Evolutionary conservation across 2,888 invertebrate genomes (phyloP).

Genomic region (Caenorhabditis angaria): DNA sequence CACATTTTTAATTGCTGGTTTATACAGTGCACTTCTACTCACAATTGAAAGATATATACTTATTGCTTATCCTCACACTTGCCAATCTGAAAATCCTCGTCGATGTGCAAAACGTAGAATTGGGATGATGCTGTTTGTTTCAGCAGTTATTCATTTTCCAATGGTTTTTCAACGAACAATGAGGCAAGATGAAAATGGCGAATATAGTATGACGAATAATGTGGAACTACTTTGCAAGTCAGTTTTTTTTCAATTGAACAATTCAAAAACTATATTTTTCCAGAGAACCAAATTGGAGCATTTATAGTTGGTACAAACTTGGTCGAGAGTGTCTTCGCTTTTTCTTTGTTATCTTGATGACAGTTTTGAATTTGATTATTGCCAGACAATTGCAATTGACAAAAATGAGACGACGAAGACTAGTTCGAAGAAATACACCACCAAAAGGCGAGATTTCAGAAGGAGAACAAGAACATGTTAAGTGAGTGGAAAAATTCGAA

Average conservation of each 20-base stretch:
- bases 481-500: neutral
- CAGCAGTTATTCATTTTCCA: conserved; percentile 66
- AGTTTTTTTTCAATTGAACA: conserved; percentile 7
- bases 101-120: conserved; percentile 57
- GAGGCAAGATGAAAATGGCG: conserved; percentile 32
- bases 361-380: conserved; percentile 64
- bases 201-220: conserved; percentile 59
- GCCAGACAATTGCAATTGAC: conserved; percentile 62
- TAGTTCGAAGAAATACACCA: conserved; percentile 41
- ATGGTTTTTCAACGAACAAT: conserved; percentile 61
- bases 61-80: conserved; percentile 57
- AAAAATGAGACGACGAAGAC: conserved; percentile 35
- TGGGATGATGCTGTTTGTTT: conserved; percentile 43
- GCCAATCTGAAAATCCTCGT: conserved; percentile 29
- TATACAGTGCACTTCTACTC: conserved; percentile 69
- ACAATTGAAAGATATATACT: conserved; percentile 67
- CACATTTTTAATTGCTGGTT: conserved; percentile 75
- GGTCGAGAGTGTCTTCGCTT: conserved; percentile 65
- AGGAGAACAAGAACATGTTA: neutral
- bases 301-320: conserved; percentile 67
- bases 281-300: conserved; percentile 62
- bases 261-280: conserved; percentile 9
- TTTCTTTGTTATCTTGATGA: conserved; percentile 60
- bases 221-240: conserved; percentile 61
- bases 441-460: conserved; percentile 10